These are phyloP conservation scores for Anticlea derivata DNA, from an alignment of 2,888 invertebrate genomes.

Conservation along the genomic window DNA sequence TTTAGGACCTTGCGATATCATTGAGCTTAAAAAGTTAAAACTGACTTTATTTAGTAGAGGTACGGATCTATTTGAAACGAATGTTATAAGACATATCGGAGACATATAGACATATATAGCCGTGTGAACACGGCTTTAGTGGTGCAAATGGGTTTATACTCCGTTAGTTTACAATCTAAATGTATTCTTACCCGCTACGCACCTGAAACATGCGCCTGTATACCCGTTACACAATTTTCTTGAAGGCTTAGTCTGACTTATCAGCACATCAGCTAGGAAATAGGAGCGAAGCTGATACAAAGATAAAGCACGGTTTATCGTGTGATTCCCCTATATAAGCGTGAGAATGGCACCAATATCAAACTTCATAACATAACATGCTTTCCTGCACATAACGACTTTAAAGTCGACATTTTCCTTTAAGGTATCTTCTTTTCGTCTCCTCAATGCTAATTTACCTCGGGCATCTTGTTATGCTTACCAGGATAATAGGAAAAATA, in stretches of 20 bases:
- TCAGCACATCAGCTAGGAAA: slow-evolving; percentile 3
- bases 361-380: slow-evolving; percentile 1
- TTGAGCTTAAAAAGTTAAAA: too few relatives aligned
- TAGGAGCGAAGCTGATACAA: neutral
- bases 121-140: too few relatives aligned
- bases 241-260: neutral
- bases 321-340: neutral
- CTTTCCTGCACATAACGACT: neutral
- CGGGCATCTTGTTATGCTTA: neutral
- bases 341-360: neutral
- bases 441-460: neutral
- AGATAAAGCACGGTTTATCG: slow-evolving; percentile 8
- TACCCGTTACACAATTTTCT: slow-evolving; percentile 1
- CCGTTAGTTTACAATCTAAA: too few relatives aligned
- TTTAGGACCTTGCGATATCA: too few relatives aligned
- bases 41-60: too few relatives aligned
- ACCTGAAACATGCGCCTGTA: too few relatives aligned
- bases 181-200: neutral
- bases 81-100: too few relatives aligned
- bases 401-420: too few relatives aligned
- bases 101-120: too few relatives aligned
- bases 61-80: too few relatives aligned
- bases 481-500: neutral
- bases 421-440: neutral
- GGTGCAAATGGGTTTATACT: too few relatives aligned